Evolutionary conservation across 64 coral and sea anemone species (phyloP).

Genomic region (Hydrozoanthus tunicans): DNA sequence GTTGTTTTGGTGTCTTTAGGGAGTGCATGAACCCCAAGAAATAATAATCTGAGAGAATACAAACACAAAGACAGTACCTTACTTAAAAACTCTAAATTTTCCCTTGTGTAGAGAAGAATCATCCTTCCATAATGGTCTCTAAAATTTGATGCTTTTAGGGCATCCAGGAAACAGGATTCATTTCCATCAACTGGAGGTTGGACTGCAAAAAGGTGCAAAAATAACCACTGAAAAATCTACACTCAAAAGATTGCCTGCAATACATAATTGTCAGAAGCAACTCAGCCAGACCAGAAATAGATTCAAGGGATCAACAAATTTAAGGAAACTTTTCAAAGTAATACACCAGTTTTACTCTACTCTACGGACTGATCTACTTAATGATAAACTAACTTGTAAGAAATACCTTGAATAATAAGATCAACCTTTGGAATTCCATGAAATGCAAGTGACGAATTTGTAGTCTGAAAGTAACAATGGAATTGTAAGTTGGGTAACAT

Average conservation of each 20-base stretch:
- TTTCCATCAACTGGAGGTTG: constrained; percentile 37
- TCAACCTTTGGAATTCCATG: constrained; percentile 13
- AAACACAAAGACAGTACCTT: background rate
- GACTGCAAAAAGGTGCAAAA: background rate
- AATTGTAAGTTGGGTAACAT: background rate
- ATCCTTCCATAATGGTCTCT: constrained; percentile 1
- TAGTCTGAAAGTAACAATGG: constrained; percentile 6
- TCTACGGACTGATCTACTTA: background rate
- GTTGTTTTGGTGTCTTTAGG: background rate
- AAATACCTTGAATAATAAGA: constrained; percentile 44
- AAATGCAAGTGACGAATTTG: background rate
- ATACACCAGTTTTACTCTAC: background rate
- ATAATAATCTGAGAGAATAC: too few relatives aligned
- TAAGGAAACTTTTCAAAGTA: too few relatives aligned
- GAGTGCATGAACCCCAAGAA: background rate
- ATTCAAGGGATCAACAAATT: too few relatives aligned
- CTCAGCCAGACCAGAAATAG: too few relatives aligned
- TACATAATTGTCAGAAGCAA: background rate
- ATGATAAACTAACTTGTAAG: background rate
- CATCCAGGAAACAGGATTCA: background rate
- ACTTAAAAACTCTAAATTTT: constrained; percentile 42
- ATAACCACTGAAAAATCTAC: background rate
- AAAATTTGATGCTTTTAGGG: constrained; percentile 44
- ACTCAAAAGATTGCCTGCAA: background rate
- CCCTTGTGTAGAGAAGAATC: constrained; percentile 43